Base-by-base conservation (phyloP, 2,797 vertebrate genomes). In the Acestrorhynchus altus region DNA sequence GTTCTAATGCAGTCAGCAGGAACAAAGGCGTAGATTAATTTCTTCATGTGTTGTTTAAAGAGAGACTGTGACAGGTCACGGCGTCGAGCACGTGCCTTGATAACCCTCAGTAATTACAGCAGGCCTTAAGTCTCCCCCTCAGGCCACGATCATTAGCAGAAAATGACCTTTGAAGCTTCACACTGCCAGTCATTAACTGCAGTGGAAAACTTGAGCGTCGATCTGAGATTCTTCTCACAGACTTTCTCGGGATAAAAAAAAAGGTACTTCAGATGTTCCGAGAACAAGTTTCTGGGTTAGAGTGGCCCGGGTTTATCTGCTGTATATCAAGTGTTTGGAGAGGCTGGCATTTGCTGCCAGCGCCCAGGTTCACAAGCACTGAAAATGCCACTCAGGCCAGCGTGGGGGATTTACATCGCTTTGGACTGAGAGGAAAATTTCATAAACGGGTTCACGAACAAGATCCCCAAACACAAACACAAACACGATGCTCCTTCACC, bases 1-100 rank as follows among this genome's bases (percentile, higher is more conserved):
- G 35, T 75, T 79, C 72, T 82, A 81, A 84, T 77, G 77, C 60
- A 74, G 67, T 76, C 46, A 49, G 47, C 72, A 57, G 1, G 28
- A 82, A 77, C 24, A 74, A 79, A 81, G 57, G 61, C 31, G 0
- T 68, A 31, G 35, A 65, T 84, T 73, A 78, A 77, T 76, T 82
- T 68, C 72, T 73, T 82, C 74, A 76, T 84, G 82, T 82, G 83
- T 84, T 76, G 72, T 77, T 80, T 69, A 72, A 82, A 72, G 61
- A 78, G 70, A 79, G 52, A 51, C 18, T 39, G 56, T 0, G 9
- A 74, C 16, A 65, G 74, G 80, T 84, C 77, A 81, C 3, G 1
- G 26, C 60, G 28, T 72, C 24, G 44, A 72, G 44, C 10, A 24
- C 26, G 49, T 35, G 22, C 20, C 76, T 59, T 22, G 73, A 78